A percentile compares a stretch with the other conserved stretches of the same genome.
These are phyloP conservation scores for Rutilus rutilus DNA, from an alignment of 2,113 vertebrate genomes.

Conservation along the genomic window DNA sequence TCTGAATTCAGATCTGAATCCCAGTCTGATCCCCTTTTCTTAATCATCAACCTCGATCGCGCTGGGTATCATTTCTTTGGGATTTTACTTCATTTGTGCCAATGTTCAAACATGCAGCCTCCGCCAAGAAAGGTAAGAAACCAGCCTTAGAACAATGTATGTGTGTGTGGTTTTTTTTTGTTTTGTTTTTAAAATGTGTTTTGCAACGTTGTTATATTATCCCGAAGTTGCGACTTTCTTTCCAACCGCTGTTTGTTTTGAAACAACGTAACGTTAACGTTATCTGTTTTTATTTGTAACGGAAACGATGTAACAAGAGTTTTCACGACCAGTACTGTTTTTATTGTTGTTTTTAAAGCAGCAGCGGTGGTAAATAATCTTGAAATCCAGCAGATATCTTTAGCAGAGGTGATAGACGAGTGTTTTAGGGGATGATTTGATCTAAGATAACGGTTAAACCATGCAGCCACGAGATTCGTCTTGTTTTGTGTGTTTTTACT, in stretches of 20 bases:
- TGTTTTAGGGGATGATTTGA: background rate
- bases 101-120: slow-evolving; percentile 90
- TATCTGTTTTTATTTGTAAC: background rate
- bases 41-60: slow-evolving; percentile 46
- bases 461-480: background rate
- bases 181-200: background rate
- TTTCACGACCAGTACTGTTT: background rate
- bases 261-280: too few relatives aligned
- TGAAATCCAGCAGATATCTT: background rate
- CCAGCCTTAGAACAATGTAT: background rate
- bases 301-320: background rate
- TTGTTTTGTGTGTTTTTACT: background rate
- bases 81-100: slow-evolving; percentile 76
- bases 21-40: slow-evolving; percentile 53
- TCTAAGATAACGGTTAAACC: slow-evolving; percentile 30
- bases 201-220: slow-evolving; percentile 12
- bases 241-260: slow-evolving; percentile 12
- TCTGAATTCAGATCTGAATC: slow-evolving; percentile 72
- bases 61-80: slow-evolving; percentile 64
- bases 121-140: slow-evolving; percentile 93
- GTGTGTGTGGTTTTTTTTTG: background rate
- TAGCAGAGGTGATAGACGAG: background rate
- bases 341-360: slow-evolving; percentile 33
- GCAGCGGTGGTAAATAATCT: background rate
- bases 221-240: slow-evolving; percentile 35